Percentiles rank a stretch among this genome's conserved stretches.
Evolutionary conservation across 2,888 invertebrate species (phyloP).

Genomic region (Melinaea marsaeus): DNA sequence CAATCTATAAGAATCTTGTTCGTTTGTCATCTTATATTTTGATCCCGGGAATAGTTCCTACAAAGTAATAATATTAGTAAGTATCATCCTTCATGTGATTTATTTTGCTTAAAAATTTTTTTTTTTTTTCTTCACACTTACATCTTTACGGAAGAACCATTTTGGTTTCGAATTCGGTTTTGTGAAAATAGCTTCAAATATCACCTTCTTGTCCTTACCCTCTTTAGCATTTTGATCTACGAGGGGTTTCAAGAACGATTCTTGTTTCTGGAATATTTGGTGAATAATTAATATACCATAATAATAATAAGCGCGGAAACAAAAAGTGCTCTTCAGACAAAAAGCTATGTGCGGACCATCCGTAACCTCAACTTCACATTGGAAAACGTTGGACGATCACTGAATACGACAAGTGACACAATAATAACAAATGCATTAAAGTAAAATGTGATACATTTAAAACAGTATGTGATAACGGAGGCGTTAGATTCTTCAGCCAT

Average conservation of each 20-base stretch:
- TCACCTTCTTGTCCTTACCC: constrained; percentile 96
- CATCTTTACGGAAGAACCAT: constrained; percentile 95
- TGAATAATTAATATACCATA: constrained; percentile 23
- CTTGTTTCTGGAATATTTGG: constrained; percentile 86
- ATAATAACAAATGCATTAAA: constrained; percentile 57
- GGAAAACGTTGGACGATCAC: constrained; percentile 50
- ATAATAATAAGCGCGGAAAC: constrained; percentile 51
- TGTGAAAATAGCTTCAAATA: constrained; percentile 96
- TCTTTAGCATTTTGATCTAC: constrained; percentile 96
- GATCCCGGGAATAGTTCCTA: constrained; percentile 97
- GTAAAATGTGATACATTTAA: constrained; percentile 50
- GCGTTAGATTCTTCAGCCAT: constrained; percentile 70
- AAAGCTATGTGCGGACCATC: constrained; percentile 64
- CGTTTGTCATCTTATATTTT: constrained; percentile 96
- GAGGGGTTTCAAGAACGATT: constrained; percentile 94
- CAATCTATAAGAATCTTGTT: constrained; percentile 93
- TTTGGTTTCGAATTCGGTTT: constrained; percentile 97
- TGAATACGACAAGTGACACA: constrained; percentile 39
- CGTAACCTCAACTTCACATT: constrained; percentile 48
- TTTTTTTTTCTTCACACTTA: constrained; percentile 71
- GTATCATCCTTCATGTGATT: not conserved
- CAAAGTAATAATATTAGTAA: constrained; percentile 24
- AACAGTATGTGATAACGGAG: constrained; percentile 58
- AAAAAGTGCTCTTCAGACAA: constrained; percentile 71
- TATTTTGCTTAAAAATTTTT: not conserved